A percentile compares a stretch with the other conserved stretches of the same genome.
Conservation (phyloP, 2,888 invertebrate genomes). For the Zootermopsis nevadensis region DNA sequence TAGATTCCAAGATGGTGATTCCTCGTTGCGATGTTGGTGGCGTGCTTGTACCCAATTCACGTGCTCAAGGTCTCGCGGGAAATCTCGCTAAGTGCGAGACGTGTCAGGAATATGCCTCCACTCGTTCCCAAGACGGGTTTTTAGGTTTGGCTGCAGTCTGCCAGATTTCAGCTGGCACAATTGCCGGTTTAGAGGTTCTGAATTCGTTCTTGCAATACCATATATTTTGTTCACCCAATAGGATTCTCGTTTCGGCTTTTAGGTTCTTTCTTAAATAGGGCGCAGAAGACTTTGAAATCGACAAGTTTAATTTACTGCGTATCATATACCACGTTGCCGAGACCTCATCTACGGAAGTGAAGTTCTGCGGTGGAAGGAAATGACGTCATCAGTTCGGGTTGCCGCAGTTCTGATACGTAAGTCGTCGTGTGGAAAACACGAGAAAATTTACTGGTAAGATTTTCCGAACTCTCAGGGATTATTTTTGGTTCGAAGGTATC, state of each 20-base stretch:
- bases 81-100: slow-evolving; percentile 52
- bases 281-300: background rate
- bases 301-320: slow-evolving; percentile 6
- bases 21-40: slow-evolving; percentile 41
- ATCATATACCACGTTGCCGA: background rate
- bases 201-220: background rate
- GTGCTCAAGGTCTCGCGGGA: slow-evolving; percentile 49
- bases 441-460: no score
- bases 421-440: no score
- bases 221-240: slow-evolving; percentile 15
- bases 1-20: background rate
- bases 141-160: slow-evolving; percentile 15
- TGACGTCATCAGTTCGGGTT: no score
- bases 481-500: no score
- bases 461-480: no score
- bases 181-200: slow-evolving; percentile 18
- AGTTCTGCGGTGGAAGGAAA: background rate
- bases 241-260: slow-evolving; percentile 9
- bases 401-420: no score
- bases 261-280: slow-evolving; percentile 18
- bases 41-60: slow-evolving; percentile 58
- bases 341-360: slow-evolving; percentile 1
- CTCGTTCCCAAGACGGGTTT: slow-evolving; percentile 4
- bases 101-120: slow-evolving; percentile 47
- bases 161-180: slow-evolving; percentile 35